phyloP scores from a whole-genome alignment of 1,140 invertebrate genomes.

The Zaprionus nigranus region DNA sequence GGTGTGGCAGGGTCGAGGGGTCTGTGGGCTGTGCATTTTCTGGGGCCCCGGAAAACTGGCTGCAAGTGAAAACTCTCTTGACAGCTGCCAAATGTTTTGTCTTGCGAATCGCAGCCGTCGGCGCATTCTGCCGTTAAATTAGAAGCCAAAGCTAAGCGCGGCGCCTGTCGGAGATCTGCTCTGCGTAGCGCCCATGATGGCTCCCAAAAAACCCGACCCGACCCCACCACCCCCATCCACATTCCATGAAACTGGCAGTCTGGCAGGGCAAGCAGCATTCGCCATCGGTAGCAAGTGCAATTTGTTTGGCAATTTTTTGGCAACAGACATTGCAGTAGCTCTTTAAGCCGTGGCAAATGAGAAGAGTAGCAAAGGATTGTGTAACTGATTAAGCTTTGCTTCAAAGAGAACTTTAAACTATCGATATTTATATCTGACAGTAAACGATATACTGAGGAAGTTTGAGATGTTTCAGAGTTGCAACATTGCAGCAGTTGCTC shows the following conservation, averaged over 20 bases:
- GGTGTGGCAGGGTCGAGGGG: background rate
- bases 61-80: constrained; percentile 31
- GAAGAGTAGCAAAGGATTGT: background rate
- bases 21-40: background rate
- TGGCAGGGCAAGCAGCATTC: background rate
- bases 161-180: constrained; percentile 36
- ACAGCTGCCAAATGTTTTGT: constrained; percentile 73
- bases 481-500: too few species aligned
- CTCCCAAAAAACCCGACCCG: background rate
- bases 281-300: background rate
- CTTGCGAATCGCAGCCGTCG: constrained; percentile 42
- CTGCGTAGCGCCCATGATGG: background rate
- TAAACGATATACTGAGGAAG: background rate
- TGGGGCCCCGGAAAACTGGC: background rate
- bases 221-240: background rate
- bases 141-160: constrained; percentile 52
- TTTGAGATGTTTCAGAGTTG: background rate
- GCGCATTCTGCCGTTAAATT: constrained; percentile 74
- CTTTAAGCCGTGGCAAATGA: background rate
- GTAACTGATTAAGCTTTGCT: too few species aligned
- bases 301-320: constrained; percentile 4
- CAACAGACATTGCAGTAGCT: background rate
- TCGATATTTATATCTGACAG: background rate
- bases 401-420: too few species aligned
- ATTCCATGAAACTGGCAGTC: background rate